These are phyloP conservation scores for Lepus americanus DNA, from an alignment of 2,113 vertebrate species.

Conservation along the genomic window DNA sequence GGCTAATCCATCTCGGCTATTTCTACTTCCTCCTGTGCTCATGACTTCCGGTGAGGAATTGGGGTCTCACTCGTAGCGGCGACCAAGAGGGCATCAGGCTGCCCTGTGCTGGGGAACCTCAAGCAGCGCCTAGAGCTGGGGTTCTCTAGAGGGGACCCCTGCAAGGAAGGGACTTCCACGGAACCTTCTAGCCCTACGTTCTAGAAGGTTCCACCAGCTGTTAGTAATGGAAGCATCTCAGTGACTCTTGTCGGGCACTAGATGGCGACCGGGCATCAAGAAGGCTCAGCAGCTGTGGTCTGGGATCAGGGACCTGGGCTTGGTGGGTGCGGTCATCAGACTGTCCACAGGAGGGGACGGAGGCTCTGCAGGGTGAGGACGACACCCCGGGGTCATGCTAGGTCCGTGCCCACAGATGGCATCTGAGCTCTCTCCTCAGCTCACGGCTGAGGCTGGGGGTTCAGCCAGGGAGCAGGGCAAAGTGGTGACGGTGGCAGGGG, in stretches of 20 bases:
- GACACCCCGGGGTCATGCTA: neutral
- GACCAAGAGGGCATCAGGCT: too few relatives aligned
- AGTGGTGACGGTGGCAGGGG: neutral
- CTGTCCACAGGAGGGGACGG: neutral
- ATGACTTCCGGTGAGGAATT: neutral
- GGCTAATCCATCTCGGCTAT: rapidly evolving
- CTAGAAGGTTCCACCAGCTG: rapidly evolving
- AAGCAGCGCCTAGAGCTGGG: neutral
- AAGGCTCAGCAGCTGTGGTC: neutral
- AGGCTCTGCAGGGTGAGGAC: rapidly evolving
- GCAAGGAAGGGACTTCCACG: rapidly evolving
- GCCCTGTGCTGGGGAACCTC: too few relatives aligned
- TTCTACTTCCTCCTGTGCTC: neutral
- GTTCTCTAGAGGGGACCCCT: neutral
- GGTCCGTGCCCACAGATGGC: too few relatives aligned
- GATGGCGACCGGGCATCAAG: slow-evolving; percentile 44
- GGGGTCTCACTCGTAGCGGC: neutral
- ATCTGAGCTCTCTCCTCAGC: rapidly evolving
- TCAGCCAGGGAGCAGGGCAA: rapidly evolving
- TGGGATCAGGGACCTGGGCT: neutral
- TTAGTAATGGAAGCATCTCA: neutral
- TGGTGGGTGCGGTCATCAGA: neutral
- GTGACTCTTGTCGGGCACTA: slow-evolving; percentile 23
- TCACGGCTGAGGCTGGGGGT: neutral
- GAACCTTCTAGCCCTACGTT: rapidly evolving